These are phyloP conservation scores for Myotis yumanensis DNA, from an alignment of 2,113 vertebrate species.

Conservation along the genomic window DNA sequence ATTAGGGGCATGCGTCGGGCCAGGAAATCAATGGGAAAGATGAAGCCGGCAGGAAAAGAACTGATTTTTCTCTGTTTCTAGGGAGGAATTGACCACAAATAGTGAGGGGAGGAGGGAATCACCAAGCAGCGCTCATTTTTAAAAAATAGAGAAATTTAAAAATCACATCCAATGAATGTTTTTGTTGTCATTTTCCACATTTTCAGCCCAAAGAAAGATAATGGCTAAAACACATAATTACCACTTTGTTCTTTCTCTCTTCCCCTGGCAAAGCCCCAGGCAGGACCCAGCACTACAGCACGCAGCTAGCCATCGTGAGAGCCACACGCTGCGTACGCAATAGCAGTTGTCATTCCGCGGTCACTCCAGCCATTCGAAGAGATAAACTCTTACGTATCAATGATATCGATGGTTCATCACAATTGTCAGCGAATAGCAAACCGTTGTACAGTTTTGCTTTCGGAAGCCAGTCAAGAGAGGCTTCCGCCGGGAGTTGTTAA, in stretches of 20 bases:
- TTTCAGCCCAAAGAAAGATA: slow-evolving; percentile 4
- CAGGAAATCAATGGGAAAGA: slow-evolving; percentile 78
- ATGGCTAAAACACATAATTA: slow-evolving; percentile 43
- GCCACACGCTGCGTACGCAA: slow-evolving; percentile 57
- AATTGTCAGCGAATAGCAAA: slow-evolving; percentile 76
- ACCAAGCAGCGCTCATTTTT: slow-evolving; percentile 53
- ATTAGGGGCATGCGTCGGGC: slow-evolving; percentile 71
- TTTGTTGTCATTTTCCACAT: slow-evolving; percentile 59
- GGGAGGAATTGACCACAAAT: slow-evolving; percentile 57
- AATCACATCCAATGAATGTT: slow-evolving; percentile 39
- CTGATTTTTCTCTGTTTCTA: slow-evolving; percentile 69
- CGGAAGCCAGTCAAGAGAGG: slow-evolving; percentile 69
- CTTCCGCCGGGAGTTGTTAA: slow-evolving; percentile 19
- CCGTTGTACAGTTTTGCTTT: slow-evolving; percentile 74
- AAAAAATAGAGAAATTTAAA: slow-evolving; percentile 61
- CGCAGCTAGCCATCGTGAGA: not conserved
- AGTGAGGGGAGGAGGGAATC: slow-evolving; percentile 74
- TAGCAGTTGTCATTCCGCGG: slow-evolving; percentile 51
- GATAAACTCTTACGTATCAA: slow-evolving; percentile 75
- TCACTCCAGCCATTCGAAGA: slow-evolving; percentile 58
- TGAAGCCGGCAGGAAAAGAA: slow-evolving; percentile 69
- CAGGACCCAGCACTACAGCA: slow-evolving; percentile 44
- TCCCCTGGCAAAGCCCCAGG: slow-evolving; percentile 34
- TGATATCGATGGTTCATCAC: slow-evolving; percentile 76
- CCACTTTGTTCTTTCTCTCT: slow-evolving; percentile 33